These are phyloP conservation scores for Augiades crinisus DNA, from an alignment of 2,888 invertebrate species.

Conservation along the genomic window DNA sequence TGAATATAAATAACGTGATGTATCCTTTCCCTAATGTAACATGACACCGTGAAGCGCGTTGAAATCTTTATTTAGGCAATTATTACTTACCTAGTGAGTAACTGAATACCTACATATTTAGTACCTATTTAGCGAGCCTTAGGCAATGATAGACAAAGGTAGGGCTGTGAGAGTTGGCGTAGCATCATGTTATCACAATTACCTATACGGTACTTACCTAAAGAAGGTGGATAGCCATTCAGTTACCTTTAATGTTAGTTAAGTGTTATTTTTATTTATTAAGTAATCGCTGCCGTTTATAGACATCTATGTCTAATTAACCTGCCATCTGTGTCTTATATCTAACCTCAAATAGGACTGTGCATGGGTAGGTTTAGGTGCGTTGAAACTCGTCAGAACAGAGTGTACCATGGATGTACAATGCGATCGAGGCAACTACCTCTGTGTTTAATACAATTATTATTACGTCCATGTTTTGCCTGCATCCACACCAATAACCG, in stretches of 20 bases:
- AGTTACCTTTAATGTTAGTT: neutral
- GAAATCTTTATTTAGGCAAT: constrained; percentile 45
- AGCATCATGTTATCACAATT: neutral
- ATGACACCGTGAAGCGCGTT: constrained; percentile 41
- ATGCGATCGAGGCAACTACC: too few species aligned
- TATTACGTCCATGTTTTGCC: too few species aligned
- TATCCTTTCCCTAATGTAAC: neutral
- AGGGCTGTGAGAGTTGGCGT: neutral
- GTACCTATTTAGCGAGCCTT: neutral
- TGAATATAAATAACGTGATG: neutral
- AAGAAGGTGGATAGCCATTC: neutral
- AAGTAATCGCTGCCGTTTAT: too few species aligned
- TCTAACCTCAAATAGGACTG: too few species aligned
- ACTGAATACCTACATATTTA: neutral
- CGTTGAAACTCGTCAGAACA: too few species aligned
- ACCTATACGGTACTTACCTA: neutral
- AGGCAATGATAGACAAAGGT: neutral
- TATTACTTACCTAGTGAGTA: neutral
- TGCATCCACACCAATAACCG: too few species aligned
- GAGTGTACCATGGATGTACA: too few species aligned
- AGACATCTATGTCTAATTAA: too few species aligned
- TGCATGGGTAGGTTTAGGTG: too few species aligned
- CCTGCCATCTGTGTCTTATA: too few species aligned
- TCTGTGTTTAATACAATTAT: too few species aligned
- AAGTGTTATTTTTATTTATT: too few species aligned